These are phyloP conservation scores for Ylistrum balloti DNA, from an alignment of 1,140 invertebrate genomes.

Conservation along the genomic window DNA sequence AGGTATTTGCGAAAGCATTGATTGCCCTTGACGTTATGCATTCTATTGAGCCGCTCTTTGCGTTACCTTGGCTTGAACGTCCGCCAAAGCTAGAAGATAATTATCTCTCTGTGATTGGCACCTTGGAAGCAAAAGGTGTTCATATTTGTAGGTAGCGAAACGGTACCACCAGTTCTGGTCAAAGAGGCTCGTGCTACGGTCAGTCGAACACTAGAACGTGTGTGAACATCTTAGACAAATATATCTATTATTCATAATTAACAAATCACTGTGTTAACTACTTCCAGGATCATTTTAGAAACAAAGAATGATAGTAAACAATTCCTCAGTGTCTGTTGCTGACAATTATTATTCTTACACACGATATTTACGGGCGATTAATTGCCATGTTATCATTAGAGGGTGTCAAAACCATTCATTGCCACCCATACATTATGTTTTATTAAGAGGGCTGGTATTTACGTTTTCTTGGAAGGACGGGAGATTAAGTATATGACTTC, in stretches of 20 bases:
- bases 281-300: not conserved
- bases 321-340: not conserved
- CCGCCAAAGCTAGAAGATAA: too few species aligned
- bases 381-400: not conserved
- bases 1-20: too few species aligned
- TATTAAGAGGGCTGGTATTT: not conserved
- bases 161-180: too few species aligned
- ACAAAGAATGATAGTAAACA: not conserved
- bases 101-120: too few species aligned
- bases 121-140: too few species aligned
- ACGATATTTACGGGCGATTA: not conserved
- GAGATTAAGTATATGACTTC: not conserved
- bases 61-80: too few species aligned
- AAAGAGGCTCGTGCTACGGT: too few species aligned
- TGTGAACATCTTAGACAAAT: not conserved
- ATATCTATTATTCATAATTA: not conserved
- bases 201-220: not conserved
- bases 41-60: too few species aligned
- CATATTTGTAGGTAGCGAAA: too few species aligned
- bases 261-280: not conserved
- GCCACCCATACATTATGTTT: conserved; percentile 7
- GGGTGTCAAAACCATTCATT: not conserved
- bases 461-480: not conserved
- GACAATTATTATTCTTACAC: not conserved
- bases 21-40: too few species aligned